These are phyloP conservation scores for Trichogramma dendrolimi DNA, from an alignment of 2,888 invertebrate genomes.

Conservation along the genomic window DNA sequence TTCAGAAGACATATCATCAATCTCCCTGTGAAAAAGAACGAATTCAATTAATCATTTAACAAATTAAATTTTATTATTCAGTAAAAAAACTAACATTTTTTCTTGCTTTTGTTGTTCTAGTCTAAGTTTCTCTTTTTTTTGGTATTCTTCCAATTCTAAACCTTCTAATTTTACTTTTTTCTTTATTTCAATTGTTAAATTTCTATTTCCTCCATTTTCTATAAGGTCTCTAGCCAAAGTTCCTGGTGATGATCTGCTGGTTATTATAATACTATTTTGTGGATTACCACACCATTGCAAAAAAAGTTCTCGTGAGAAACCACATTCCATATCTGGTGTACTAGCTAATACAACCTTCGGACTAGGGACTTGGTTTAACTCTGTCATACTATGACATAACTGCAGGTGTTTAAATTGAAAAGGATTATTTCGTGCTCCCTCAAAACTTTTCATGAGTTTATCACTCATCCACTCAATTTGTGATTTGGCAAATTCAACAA, in stretches of 20 bases:
- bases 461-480: conserved; percentile 99
- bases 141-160: conserved; percentile 70
- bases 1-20: conserved; percentile 72
- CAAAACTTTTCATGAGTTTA: conserved; percentile 88
- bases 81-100: conserved; percentile 44
- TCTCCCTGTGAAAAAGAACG: conserved; percentile 55
- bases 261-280: conserved; percentile 91
- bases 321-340: conserved; percentile 90
- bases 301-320: conserved; percentile 92
- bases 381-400: conserved; percentile 86
- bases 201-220: conserved; percentile 71
- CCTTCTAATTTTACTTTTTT: conserved; percentile 73
- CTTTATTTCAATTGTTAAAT: conserved; percentile 67
- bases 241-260: conserved; percentile 79
- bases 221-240: conserved; percentile 75
- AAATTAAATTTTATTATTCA: not conserved
- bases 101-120: conserved; percentile 52
- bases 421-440: conserved; percentile 88
- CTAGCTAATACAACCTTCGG: conserved; percentile 95
- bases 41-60: not conserved
- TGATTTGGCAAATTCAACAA: conserved; percentile 97
- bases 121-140: conserved; percentile 63
- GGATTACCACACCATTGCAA: conserved; percentile 88
- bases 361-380: conserved; percentile 79
- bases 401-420: conserved; percentile 93